These are phyloP conservation scores for Diplodus sargus DNA, from an alignment of 2,797 vertebrate species.

Conservation along the genomic window DNA sequence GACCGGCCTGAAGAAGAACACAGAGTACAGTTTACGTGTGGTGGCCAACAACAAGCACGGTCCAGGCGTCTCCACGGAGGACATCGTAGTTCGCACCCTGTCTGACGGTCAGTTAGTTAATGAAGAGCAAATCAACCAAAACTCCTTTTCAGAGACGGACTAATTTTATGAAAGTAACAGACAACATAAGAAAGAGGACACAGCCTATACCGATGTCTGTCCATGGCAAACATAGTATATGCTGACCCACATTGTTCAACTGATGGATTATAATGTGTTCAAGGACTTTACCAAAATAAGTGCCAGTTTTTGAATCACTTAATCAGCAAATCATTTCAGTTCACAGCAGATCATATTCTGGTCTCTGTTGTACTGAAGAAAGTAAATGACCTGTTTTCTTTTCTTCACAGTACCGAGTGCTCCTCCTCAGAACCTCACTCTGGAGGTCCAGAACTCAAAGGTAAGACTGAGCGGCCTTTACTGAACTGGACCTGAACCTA, in stretches of 20 bases:
- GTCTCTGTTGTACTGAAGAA: not conserved
- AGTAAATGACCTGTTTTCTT: constrained; percentile 8
- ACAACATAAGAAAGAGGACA: too few species aligned
- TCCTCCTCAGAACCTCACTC: constrained; percentile 94
- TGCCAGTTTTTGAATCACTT: not conserved
- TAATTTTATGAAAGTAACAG: too few species aligned
- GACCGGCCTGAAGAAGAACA: constrained; percentile 92
- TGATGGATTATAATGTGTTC: too few species aligned
- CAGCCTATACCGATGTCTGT: too few species aligned
- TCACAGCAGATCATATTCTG: not conserved
- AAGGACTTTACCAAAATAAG: too few species aligned
- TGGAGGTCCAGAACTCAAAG: constrained; percentile 98
- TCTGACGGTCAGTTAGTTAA: constrained; percentile 89
- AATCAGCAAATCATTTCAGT: not conserved
- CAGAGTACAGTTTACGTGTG: constrained; percentile 94
- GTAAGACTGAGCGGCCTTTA: constrained; percentile 78
- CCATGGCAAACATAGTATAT: too few species aligned
- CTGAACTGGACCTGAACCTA: not conserved
- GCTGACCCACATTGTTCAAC: too few species aligned
- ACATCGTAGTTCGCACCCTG: constrained; percentile 88
- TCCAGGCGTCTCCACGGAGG: constrained; percentile 95
- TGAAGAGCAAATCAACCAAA: not conserved
- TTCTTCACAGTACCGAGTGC: constrained; percentile 90
- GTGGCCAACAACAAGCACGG: constrained; percentile 98
- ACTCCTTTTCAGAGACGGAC: not conserved